A percentile compares a stretch with the other conserved stretches of the same genome.
These are phyloP conservation scores for Lasioglossum calceatum DNA, from an alignment of 2,888 invertebrate species.

Conservation along the genomic window DNA sequence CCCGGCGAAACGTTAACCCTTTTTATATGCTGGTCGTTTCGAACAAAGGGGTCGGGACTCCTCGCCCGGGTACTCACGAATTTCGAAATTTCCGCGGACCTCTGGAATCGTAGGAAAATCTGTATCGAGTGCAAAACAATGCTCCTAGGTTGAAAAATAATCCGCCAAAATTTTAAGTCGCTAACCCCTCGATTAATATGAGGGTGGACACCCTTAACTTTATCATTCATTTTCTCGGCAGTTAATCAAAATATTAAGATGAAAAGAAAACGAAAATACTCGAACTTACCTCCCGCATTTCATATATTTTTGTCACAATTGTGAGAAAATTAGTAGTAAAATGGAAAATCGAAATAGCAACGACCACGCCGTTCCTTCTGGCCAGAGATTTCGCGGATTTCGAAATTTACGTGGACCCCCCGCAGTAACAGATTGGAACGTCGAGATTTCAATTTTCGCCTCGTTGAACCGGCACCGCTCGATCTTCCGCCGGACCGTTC, in stretches of 20 bases:
- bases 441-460: constrained; percentile 48
- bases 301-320: no score
- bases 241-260: no score
- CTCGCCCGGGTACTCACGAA: neutral
- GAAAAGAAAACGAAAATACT: no score
- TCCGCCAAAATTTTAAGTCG: no score
- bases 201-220: no score
- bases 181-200: no score
- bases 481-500: constrained; percentile 37
- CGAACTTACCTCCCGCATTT: no score
- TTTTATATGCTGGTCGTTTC: constrained; percentile 7
- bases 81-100: neutral
- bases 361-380: neutral
- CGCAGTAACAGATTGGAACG: constrained; percentile 39
- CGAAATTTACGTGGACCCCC: constrained; percentile 4
- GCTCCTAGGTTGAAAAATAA: no score
- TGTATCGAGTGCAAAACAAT: no score
- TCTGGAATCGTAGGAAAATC: neutral
- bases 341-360: no score
- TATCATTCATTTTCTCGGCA: no score
- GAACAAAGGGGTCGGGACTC: neutral
- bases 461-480: constrained; percentile 20
- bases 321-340: no score
- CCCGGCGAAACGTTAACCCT: constrained; percentile 7
- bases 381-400: neutral